A percentile compares a stretch with the other conserved stretches of the same genome.
phyloP scores from a whole-genome alignment of 2,888 invertebrate genomes.

The Pheosia gnoma region DNA sequence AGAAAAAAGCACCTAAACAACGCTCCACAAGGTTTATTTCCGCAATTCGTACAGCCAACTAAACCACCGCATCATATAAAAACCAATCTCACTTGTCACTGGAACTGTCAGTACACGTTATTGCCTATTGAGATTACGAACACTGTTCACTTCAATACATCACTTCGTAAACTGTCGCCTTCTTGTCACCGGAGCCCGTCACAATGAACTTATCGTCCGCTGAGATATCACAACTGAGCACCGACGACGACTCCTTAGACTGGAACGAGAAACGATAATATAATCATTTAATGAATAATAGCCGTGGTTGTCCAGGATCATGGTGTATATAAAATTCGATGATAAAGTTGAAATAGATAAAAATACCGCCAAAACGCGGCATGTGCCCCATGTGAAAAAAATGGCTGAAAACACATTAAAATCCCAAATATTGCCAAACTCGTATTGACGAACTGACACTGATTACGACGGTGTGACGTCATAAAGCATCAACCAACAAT shows the following conservation, averaged over 20 bases:
- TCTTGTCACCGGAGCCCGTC: conserved; percentile 99
- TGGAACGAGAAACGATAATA: conserved; percentile 70
- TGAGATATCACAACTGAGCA: conserved; percentile 99
- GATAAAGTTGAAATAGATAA: no score
- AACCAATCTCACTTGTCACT: conserved; percentile 48
- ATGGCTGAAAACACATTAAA: no score
- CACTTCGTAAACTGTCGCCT: conserved; percentile 98
- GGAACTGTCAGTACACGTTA: conserved; percentile 49
- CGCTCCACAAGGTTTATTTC: neutral
- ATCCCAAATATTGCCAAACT: no score
- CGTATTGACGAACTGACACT: no score
- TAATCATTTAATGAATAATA: neutral
- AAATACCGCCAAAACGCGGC: no score
- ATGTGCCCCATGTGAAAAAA: no score
- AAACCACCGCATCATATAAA: conserved; percentile 34
- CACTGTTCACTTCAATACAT: conserved; percentile 85
- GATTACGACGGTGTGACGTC: no score
- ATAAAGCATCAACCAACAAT: no score
- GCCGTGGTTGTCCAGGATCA: no score
- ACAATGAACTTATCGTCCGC: conserved; percentile 99
- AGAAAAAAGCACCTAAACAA: neutral
- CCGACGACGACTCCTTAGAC: conserved; percentile 98
- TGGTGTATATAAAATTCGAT: no score
- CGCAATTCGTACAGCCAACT: conserved; percentile 41
- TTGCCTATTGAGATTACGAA: conserved; percentile 50